phyloP scores from a whole-genome alignment of 2,888 invertebrate genomes.

The Drosophila nr. fundita region DNA sequence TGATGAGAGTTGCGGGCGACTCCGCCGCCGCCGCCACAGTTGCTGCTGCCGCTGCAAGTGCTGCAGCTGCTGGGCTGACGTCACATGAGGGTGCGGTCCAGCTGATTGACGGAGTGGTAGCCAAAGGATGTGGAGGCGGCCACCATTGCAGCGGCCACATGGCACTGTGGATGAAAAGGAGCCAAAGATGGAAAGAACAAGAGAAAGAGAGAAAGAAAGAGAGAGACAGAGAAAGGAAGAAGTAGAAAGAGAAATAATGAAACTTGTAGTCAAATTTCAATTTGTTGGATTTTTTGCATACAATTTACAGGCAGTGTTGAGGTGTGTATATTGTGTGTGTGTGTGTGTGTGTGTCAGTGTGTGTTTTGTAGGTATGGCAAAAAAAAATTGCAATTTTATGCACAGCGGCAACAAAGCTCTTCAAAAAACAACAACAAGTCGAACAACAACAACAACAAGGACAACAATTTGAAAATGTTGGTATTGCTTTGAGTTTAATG shows the following conservation, averaged over 20 bases:
- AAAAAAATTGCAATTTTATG: slow-evolving; percentile 60
- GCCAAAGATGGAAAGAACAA: not conserved
- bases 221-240: slow-evolving; percentile 9
- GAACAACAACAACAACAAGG: slow-evolving; percentile 45
- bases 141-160: slow-evolving; percentile 85
- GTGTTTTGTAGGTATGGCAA: slow-evolving; percentile 36
- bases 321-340: slow-evolving; percentile 22
- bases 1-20: slow-evolving; percentile 66
- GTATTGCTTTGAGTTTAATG: slow-evolving; percentile 56
- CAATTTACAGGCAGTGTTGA: slow-evolving; percentile 73
- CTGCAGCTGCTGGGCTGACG: slow-evolving; percentile 85
- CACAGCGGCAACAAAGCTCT: slow-evolving; percentile 60
- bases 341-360: slow-evolving; percentile 24
- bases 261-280: slow-evolving; percentile 44
- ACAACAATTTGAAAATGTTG: slow-evolving; percentile 60
- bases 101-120: slow-evolving; percentile 85
- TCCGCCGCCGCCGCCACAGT: slow-evolving; percentile 78
- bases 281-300: slow-evolving; percentile 45
- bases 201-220: slow-evolving; percentile 8
- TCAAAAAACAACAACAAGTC: slow-evolving; percentile 41
- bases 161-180: slow-evolving; percentile 78
- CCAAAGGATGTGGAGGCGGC: slow-evolving; percentile 85
- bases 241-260: slow-evolving; percentile 28
- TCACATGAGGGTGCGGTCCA: slow-evolving; percentile 85
- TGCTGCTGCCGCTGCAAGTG: slow-evolving; percentile 85